Base-by-base conservation (phyloP, 2,113 vertebrate species). In the Oncorhynchus mykiss region DNA sequence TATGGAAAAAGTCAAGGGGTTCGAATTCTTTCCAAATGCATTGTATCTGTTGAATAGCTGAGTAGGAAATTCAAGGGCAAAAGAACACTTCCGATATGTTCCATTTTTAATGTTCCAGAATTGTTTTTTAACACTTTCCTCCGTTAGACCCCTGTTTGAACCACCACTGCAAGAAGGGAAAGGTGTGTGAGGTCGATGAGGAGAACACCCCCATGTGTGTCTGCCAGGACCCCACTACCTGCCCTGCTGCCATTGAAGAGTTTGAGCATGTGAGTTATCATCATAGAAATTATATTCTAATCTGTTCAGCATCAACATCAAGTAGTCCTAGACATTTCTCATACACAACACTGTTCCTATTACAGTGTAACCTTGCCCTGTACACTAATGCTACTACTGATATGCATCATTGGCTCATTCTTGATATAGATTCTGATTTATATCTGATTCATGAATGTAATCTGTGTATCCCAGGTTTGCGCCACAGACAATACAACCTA, bases 401-500 rank as follows among this genome's bases (percentile, higher is more conserved):
- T 18, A 54, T 4, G 39, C 9, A 45, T 45, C 39, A 45, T 45
- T 12, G 9, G 9, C 39, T 45, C 8, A 16, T 54, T 54, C 16
- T 54, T 18, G 14, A 18, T 16, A 14, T 54, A 5, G 4, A 18
- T 18, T 45, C 13, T 5, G 14, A 54, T 18, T 18, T 54, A 18
- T 54, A 18, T 54, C 51, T 18, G 51, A 54, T 54, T 54, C 4
- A 14, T 54, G 13, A 16, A 5, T 54, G 3, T 18, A 54, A 54
- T 54, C 51, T 54, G 51, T 54, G 51, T 18, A 70, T 74, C 0
- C 16, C 90, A 99, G 98, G 94, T 99, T 39, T 99, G 98, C 1
- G 96, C 96, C 84, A 99, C 96, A 0, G 96, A 99, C 94, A 99
- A 99, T 92, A 99, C 96, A 93, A 99, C 98, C 92, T 99, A 96